A percentile compares a stretch with the other conserved stretches of the same genome.
Conservation (phyloP, 2,888 invertebrate species). For the Hirtodrosophila duncani region DNA sequence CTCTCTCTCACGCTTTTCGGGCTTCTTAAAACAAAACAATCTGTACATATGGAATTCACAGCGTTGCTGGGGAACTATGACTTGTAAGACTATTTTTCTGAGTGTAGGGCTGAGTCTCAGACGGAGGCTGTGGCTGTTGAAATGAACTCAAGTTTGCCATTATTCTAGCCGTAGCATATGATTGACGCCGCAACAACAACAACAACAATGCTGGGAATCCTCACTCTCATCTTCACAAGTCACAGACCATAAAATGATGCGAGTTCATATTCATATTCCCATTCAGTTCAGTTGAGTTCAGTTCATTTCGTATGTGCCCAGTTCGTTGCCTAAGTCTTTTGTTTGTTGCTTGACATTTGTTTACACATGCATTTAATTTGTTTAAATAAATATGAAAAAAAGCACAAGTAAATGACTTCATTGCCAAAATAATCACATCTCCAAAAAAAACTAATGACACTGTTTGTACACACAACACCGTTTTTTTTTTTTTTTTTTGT, state of each 20-base stretch:
- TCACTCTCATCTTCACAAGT: constrained; percentile 60
- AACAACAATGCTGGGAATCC: constrained; percentile 62
- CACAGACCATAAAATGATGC: constrained; percentile 56
- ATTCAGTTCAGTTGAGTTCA: neutral
- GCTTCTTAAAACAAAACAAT: too few species aligned
- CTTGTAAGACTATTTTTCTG: too few species aligned
- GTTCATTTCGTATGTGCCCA: constrained; percentile 19
- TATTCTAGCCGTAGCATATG: constrained; percentile 38
- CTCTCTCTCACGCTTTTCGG: too few species aligned
- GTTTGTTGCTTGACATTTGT: constrained; percentile 41
- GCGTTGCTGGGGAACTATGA: too few species aligned
- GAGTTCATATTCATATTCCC: constrained; percentile 42
- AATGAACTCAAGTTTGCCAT: too few species aligned
- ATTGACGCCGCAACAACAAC: constrained; percentile 35
- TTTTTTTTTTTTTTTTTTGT: too few species aligned
- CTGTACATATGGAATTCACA: too few species aligned
- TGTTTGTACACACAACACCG: constrained; percentile 33
- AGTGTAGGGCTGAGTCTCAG: too few species aligned
- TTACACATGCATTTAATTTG: constrained; percentile 62
- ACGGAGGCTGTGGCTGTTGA: too few species aligned
- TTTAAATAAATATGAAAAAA: constrained; percentile 50
- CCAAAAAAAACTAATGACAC: constrained; percentile 49
- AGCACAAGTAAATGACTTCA: constrained; percentile 55
- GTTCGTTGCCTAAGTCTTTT: constrained; percentile 70
- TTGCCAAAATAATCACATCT: constrained; percentile 18